Evolutionary conservation across 2,797 vertebrate genomes (phyloP).

Genomic region (Podargus strigoides): DNA sequence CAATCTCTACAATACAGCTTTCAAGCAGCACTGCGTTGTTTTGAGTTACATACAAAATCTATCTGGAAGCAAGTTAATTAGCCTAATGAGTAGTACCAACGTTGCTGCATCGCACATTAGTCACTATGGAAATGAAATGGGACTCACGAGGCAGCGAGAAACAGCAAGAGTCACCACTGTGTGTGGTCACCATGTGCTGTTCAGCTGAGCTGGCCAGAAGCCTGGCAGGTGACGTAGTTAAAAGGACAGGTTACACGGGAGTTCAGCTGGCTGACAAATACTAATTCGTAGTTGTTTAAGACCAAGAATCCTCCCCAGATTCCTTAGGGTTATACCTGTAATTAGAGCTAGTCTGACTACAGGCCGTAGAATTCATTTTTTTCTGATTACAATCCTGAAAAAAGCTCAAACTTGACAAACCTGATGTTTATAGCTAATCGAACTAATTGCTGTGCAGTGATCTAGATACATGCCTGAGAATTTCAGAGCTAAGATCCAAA

Average conservation of each 20-base stretch:
- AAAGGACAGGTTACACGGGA: background rate
- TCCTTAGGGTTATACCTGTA: background rate
- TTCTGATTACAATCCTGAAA: background rate
- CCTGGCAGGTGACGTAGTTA: background rate
- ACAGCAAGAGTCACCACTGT: background rate
- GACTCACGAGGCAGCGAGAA: background rate
- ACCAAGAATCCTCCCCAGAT: background rate
- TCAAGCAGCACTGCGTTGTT: background rate
- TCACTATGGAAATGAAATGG: background rate
- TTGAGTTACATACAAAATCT: background rate
- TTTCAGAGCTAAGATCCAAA: background rate
- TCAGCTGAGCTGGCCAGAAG: conserved; percentile 3
- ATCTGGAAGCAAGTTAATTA: conserved; percentile 6
- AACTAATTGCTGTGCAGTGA: background rate
- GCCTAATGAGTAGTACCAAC: background rate
- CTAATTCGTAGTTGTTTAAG: background rate
- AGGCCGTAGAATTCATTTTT: background rate
- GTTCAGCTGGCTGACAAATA: background rate
- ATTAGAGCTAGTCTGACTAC: background rate
- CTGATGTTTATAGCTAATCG: background rate
- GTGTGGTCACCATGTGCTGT: background rate
- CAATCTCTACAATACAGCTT: background rate
- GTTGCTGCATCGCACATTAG: background rate
- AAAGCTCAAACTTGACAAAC: background rate
- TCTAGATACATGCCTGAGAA: background rate